Conservation (phyloP, 2,113 vertebrate species). For the Clarias macrocephalus region DNA sequence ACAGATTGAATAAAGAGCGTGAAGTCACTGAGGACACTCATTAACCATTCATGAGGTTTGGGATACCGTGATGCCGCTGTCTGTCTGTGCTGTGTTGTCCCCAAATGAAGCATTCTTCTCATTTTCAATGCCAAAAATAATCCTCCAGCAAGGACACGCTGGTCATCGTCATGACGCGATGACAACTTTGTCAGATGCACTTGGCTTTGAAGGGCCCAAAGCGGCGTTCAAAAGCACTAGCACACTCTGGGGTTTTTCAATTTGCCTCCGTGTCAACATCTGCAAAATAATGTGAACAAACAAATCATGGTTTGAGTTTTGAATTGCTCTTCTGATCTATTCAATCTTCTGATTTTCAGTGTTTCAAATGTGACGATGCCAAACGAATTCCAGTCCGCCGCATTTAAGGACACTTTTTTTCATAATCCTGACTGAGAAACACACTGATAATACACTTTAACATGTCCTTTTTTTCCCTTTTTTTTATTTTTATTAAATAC, state of each 20-base stretch:
- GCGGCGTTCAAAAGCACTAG: not conserved
- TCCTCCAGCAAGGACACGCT: not conserved
- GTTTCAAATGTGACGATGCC: slow-evolving; percentile 21
- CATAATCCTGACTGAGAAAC: not conserved
- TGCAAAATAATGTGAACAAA: slow-evolving; percentile 3
- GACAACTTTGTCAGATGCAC: slow-evolving; percentile 13
- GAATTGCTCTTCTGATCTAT: not conserved
- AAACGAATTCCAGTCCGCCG: not conserved
- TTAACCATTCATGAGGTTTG: not conserved
- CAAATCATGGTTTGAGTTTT: not conserved
- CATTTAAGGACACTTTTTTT: slow-evolving; percentile 21
- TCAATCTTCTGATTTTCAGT: slow-evolving; percentile 7
- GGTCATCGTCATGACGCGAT: not conserved
- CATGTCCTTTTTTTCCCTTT: not conserved
- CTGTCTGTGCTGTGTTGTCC: not conserved
- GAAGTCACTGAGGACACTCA: not conserved
- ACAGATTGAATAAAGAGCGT: not conserved
- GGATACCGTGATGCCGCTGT: not conserved
- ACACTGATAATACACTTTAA: slow-evolving; percentile 45
- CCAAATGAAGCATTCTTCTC: not conserved
- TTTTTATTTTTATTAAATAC: slow-evolving; percentile 49
- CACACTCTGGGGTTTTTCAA: not conserved
- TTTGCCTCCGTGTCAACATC: not conserved
- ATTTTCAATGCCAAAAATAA: slow-evolving; percentile 13
- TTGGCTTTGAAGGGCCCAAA: not conserved